These are phyloP conservation scores for Microctonus hyperodae DNA, from an alignment of 2,888 invertebrate genomes.

Conservation along the genomic window DNA sequence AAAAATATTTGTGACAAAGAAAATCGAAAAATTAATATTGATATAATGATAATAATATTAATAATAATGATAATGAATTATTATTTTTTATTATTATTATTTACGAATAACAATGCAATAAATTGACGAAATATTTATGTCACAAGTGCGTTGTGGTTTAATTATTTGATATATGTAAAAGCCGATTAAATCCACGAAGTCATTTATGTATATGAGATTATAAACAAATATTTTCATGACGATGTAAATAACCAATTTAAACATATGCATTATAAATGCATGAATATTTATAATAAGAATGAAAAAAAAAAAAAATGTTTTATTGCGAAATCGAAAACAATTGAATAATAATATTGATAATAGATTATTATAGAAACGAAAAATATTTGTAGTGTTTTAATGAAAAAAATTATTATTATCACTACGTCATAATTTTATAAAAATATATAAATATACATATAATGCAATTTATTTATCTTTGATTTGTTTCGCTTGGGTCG, in stretches of 20 bases:
- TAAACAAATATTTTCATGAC: background rate
- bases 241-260: background rate
- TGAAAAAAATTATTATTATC: too few species aligned
- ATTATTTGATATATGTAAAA: background rate
- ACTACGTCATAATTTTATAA: too few species aligned
- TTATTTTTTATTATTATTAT: too few species aligned
- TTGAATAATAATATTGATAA: background rate
- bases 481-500: background rate
- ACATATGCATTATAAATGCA: background rate
- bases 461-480: background rate
- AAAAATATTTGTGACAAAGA: background rate
- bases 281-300: background rate
- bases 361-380: background rate
- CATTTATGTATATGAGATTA: slow-evolving; percentile 11
- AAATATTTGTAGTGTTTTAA: too few species aligned
- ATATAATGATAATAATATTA: too few species aligned
- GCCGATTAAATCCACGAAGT: background rate
- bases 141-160: slow-evolving; percentile 7
- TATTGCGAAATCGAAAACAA: background rate
- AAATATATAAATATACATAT: background rate
- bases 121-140: slow-evolving; percentile 11
- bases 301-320: background rate
- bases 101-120: background rate
- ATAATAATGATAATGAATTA: too few species aligned
- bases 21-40: background rate